phyloP scores from a whole-genome alignment of 2,113 vertebrate genomes.

The Acrocephalus kingi region DNA sequence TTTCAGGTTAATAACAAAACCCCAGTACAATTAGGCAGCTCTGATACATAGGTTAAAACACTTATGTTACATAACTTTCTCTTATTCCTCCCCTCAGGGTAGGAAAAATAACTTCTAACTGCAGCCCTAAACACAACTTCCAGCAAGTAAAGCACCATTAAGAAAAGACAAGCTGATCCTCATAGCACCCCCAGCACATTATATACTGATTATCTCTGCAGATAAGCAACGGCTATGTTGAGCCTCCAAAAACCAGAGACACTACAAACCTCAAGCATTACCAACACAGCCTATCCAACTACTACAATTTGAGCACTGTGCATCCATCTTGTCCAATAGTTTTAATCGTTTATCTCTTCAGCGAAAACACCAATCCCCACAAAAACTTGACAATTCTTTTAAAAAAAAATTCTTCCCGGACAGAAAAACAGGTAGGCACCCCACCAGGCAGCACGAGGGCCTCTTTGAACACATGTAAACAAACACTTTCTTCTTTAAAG shows the following conservation, averaged over 20 bases:
- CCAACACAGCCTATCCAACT: not conserved
- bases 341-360: not conserved
- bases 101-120: not conserved
- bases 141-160: not conserved
- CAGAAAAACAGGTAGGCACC: not conserved
- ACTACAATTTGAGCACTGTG: not conserved
- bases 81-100: not conserved
- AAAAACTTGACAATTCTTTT: not conserved
- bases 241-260: not conserved
- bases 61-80: not conserved
- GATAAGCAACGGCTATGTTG: accelerated
- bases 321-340: not conserved
- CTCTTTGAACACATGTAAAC: not conserved
- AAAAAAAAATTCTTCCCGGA: not conserved
- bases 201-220: not conserved
- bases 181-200: not conserved
- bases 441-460: not conserved
- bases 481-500: not conserved
- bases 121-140: not conserved
- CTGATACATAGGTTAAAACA: not conserved
- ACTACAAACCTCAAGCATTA: not conserved
- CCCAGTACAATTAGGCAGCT: not conserved
- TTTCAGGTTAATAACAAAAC: not conserved
- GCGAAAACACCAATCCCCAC: not conserved
- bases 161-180: not conserved